These are phyloP conservation scores for Endotricha flammealis DNA, from an alignment of 2,888 invertebrate species.

Conservation along the genomic window DNA sequence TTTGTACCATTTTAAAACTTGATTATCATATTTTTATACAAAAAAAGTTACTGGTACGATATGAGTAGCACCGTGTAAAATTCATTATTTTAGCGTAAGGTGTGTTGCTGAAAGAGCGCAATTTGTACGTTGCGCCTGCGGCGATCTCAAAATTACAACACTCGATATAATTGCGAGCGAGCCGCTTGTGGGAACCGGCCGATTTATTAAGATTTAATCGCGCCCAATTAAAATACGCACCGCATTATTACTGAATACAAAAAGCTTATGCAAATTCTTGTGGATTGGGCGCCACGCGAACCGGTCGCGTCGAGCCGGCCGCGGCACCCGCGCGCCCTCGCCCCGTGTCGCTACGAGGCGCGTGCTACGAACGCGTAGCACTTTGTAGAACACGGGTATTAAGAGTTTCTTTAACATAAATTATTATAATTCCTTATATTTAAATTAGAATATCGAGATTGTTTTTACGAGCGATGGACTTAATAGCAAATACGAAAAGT, in stretches of 20 bases:
- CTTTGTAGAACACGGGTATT: background rate
- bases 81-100: constrained; percentile 31
- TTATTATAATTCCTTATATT: no score
- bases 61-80: background rate
- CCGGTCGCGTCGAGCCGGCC: constrained; percentile 8
- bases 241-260: constrained; percentile 59
- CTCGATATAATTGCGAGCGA: constrained; percentile 60
- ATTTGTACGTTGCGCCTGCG: constrained; percentile 60
- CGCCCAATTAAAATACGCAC: constrained; percentile 68
- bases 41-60: background rate
- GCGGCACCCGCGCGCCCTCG: constrained; percentile 10
- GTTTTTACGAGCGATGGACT: no score
- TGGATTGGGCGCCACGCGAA: constrained; percentile 35
- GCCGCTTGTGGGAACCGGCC: constrained; percentile 65
- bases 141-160: constrained; percentile 65
- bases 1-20: no score
- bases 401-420: background rate
- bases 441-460: no score
- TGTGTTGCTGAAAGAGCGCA: constrained; percentile 52
- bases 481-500: no score
- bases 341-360: constrained; percentile 27
- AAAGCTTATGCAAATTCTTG: constrained; percentile 57
- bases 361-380: constrained; percentile 26
- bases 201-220: constrained; percentile 76
- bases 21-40: no score